Conservation (phyloP, 2,888 invertebrate species). For the Nemotelus nigrinus region DNA sequence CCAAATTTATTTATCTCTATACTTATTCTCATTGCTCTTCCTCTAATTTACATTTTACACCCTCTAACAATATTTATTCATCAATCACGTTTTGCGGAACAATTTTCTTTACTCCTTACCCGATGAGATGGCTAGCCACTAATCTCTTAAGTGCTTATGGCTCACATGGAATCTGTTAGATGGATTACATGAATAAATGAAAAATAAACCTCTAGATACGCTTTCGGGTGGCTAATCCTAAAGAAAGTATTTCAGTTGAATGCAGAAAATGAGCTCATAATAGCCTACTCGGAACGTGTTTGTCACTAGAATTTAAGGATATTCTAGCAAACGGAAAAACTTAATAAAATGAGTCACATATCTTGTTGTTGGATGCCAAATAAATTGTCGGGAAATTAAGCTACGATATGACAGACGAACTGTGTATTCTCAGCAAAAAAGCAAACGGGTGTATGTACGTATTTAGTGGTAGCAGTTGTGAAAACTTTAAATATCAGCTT, state of each 20-base stretch:
- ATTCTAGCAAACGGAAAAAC: no score
- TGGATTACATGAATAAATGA: slow-evolving; percentile 30
- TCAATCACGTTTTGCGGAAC: background rate
- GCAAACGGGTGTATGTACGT: no score
- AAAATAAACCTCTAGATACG: slow-evolving; percentile 8
- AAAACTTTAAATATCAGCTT: no score
- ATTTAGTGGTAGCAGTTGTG: no score
- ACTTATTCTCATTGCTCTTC: no score
- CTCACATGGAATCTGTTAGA: slow-evolving; percentile 4
- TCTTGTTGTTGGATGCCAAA: no score
- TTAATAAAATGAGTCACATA: no score
- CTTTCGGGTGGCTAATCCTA: background rate
- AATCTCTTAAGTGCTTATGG: slow-evolving; percentile 27
- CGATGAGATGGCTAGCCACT: slow-evolving; percentile 8
- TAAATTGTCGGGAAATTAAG: no score
- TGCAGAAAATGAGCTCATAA: background rate
- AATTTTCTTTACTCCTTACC: background rate
- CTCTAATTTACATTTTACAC: background rate
- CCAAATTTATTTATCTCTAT: no score
- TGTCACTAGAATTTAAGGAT: background rate
- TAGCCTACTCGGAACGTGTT: background rate
- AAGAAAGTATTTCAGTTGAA: background rate
- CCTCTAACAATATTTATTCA: background rate
- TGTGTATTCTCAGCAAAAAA: no score
- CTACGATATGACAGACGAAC: no score